phyloP scores from a whole-genome alignment of 1,140 invertebrate species.

The Dysdera silvatica region DNA sequence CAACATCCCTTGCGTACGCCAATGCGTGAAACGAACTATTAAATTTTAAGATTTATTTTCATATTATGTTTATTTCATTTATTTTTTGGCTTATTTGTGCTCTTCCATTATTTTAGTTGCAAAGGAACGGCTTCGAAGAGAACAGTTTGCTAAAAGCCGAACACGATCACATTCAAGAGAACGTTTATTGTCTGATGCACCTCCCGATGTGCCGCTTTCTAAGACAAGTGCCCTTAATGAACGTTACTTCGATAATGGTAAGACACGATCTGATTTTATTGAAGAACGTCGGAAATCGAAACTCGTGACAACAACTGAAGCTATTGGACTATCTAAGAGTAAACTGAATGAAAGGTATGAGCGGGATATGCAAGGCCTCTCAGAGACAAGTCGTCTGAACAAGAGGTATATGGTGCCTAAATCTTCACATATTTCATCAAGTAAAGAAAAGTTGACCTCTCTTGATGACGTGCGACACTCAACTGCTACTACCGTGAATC shows the following conservation, averaged over 20 bases:
- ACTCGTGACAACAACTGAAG: background rate
- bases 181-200: conserved; percentile 6
- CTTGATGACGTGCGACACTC: background rate
- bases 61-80: too few relatives aligned
- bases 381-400: conserved; percentile 31
- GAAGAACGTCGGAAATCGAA: background rate
- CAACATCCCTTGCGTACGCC: too few relatives aligned
- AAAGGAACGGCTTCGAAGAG: too few relatives aligned
- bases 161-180: conserved; percentile 12
- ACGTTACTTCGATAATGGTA: conserved; percentile 64
- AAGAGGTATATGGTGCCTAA: conserved; percentile 21
- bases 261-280: conserved; percentile 61
- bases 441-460: background rate
- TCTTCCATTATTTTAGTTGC: too few relatives aligned
- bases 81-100: too few relatives aligned
- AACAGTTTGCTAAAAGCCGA: too few relatives aligned
- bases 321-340: conserved; percentile 57
- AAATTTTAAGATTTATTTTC: too few relatives aligned
- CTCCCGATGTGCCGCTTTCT: conserved; percentile 49
- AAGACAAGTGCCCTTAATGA: conserved; percentile 77
- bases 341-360: conserved; percentile 70
- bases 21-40: too few relatives aligned
- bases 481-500: background rate
- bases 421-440: background rate
- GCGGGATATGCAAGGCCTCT: conserved; percentile 21